Conservation (phyloP, 2,113 vertebrate species). For the Charina bottae region DNA sequence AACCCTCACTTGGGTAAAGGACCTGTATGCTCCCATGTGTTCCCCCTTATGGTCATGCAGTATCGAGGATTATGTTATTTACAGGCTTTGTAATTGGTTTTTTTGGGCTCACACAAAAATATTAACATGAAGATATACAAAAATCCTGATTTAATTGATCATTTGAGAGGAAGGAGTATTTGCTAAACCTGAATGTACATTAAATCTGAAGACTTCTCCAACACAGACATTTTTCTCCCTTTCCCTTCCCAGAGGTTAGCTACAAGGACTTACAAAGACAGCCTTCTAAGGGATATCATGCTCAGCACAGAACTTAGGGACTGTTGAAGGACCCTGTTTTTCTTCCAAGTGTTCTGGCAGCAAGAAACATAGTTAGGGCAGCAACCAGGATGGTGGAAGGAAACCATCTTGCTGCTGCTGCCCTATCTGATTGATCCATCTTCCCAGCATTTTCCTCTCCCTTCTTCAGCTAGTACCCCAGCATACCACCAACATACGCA, state of each 20-base stretch:
- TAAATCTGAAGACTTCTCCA: neutral
- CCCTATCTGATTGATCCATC: neutral
- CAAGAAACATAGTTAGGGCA: neutral
- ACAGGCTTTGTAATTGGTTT: neutral
- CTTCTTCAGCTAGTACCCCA: neutral
- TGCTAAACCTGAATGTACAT: neutral
- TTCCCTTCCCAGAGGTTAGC: neutral
- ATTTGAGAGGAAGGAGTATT: neutral
- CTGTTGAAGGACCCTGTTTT: neutral
- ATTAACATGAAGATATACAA: neutral
- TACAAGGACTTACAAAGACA: neutral
- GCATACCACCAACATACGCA: neutral
- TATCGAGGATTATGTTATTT: too few relatives aligned
- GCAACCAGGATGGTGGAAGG: neutral
- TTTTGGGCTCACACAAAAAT: neutral
- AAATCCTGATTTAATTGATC: neutral
- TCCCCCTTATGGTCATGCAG: neutral
- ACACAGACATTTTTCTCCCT: neutral
- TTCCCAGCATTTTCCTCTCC: neutral
- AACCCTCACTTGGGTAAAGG: neutral
- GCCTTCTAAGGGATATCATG: neutral
- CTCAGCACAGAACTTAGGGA: neutral
- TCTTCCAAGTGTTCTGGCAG: neutral
- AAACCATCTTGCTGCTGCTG: neutral
- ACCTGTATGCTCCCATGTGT: neutral